Evolutionary conservation across 2,113 vertebrate genomes (phyloP).

Genomic region (Saguinus imperator): DNA sequence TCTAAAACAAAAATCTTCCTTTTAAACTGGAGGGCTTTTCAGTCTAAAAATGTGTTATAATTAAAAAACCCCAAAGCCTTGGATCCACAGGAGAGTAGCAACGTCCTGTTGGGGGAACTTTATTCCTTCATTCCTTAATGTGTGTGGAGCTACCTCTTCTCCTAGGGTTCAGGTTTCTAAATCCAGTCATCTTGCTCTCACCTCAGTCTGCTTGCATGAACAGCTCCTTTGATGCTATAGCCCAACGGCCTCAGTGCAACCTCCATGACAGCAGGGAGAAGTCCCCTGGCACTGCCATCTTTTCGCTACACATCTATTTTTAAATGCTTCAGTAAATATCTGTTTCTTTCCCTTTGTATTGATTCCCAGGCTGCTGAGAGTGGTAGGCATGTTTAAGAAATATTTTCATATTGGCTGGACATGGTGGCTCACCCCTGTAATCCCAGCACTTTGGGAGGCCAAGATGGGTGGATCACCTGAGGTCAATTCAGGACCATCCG

Average conservation of each 20-base stretch:
- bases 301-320: neutral
- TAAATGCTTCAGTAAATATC: neutral
- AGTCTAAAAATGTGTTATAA: neutral
- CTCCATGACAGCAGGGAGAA: fast-evolving
- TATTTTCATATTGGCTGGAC: neutral
- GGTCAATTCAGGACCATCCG: no score
- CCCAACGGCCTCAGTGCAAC: fast-evolving
- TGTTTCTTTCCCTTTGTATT: neutral
- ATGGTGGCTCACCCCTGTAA: no score
- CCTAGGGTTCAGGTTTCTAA: neutral
- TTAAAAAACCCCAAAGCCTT: neutral
- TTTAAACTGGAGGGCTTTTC: neutral
- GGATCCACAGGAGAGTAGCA: neutral
- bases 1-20: neutral
- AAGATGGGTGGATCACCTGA: no score
- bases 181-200: neutral
- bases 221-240: neutral
- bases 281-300: neutral
- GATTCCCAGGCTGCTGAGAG: neutral
- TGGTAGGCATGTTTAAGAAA: neutral
- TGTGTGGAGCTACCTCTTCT: neutral
- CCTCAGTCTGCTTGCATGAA: neutral
- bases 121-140: neutral
- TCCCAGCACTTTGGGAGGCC: no score
- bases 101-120: neutral